These are phyloP conservation scores for Escarpia spicata DNA, from an alignment of 2,888 invertebrate species.

Conservation along the genomic window DNA sequence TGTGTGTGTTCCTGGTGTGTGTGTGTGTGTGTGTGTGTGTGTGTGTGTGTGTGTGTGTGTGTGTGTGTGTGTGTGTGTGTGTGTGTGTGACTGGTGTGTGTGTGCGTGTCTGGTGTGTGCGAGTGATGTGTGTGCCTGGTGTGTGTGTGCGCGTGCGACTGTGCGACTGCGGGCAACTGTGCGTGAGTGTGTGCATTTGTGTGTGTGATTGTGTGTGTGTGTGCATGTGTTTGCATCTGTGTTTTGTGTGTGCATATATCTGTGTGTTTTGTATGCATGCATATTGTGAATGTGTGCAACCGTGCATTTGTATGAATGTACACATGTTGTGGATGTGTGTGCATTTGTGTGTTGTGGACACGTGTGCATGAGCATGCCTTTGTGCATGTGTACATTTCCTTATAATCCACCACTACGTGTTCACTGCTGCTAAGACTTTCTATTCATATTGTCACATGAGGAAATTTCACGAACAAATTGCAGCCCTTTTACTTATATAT, in stretches of 20 bases:
- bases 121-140: too few relatives aligned
- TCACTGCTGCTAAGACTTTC: conserved; percentile 17
- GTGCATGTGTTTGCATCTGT: not conserved
- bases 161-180: not conserved
- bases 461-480: not conserved
- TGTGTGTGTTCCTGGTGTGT: too few relatives aligned
- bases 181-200: conserved; percentile 23
- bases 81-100: too few relatives aligned
- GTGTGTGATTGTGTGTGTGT: conserved; percentile 13
- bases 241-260: not conserved
- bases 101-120: too few relatives aligned
- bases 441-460: conserved; percentile 21
- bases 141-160: too few relatives aligned
- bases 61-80: not conserved
- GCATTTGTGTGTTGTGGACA: conserved; percentile 24
- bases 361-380: not conserved
- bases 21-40: not conserved
- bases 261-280: not conserved
- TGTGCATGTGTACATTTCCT: conserved; percentile 19
- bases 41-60: not conserved
- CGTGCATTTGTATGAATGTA: conserved; percentile 12
- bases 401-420: not conserved
- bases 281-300: not conserved
- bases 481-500: not conserved
- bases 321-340: not conserved